Evolutionary conservation across 1,140 invertebrate species (phyloP), one percentile per base, ranked within the genome.

Genomic region (Temnothorax longispinosus): DNA sequence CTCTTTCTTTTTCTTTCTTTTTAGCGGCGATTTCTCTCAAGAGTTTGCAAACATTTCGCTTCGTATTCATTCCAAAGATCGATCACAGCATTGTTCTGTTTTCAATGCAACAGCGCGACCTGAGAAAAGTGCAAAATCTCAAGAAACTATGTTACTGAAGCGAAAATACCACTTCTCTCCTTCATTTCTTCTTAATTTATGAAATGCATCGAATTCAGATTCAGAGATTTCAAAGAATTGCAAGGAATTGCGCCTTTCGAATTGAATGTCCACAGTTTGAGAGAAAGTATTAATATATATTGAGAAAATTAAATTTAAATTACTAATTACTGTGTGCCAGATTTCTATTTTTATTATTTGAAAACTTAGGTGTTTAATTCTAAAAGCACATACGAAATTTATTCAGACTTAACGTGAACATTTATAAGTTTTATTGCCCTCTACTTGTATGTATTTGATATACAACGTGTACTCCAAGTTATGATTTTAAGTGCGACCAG

Each of bases 71-170:
- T 74, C 54, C 54, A 35, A 41, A 74, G n/a, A 84, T 84, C 41
- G 80, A 84, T 84, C 64, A 10, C 18, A 11, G 69, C 32, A 84
- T 84, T 84, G 69, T 84, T 50, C 52, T n/a, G 32, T 60, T 74
- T 84, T 75, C n/a, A 47, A 75, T 75, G 5, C 18, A 35, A 60
- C 5, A 3, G 21, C 44, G 27, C 35, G 27, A 58, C 1, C 38
- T 50, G 21, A 21, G 13, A 44, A 81, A 81, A 52, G 58, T 47
- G 52, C 4, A 18, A 44, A 44, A 58, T 69, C 21, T 78, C 27
- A 27, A 47, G 58, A 78, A 78, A 64, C n/a, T 38, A 38, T 21
- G 76, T 65, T 38, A 21, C 27, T 10, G 58, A 35, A 6, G 15
- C 15, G 5, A 13, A 56, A 65, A 41, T 15, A n/a, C 10, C 18